phyloP scores from a whole-genome alignment of 2,888 invertebrate species.

The Notodonta dromedarius region DNA sequence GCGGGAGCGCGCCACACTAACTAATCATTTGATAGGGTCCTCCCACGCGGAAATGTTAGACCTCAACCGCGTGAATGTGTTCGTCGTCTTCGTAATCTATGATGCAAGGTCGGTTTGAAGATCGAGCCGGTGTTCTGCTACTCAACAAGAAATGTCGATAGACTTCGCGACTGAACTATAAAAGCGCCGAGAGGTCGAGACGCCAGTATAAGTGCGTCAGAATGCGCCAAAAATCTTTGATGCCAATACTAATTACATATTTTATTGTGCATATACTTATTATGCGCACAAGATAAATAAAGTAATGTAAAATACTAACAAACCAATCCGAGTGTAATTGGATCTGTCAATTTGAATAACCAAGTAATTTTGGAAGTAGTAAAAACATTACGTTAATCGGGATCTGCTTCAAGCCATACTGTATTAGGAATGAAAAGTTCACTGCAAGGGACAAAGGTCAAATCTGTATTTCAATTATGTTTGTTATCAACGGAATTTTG shows the following conservation, averaged over 20 bases:
- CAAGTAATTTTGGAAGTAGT: background rate
- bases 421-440: background rate
- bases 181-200: too few relatives aligned
- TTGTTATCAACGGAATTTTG: background rate
- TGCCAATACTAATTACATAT: slow-evolving; percentile 1
- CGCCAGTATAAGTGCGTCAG: too few relatives aligned
- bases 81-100: too few relatives aligned
- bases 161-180: too few relatives aligned
- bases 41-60: background rate
- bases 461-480: too few relatives aligned
- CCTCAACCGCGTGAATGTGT: too few relatives aligned
- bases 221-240: background rate
- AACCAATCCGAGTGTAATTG: background rate
- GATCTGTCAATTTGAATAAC: background rate
- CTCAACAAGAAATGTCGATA: too few relatives aligned
- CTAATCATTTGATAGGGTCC: background rate
- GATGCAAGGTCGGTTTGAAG: too few relatives aligned
- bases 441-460: background rate
- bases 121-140: too few relatives aligned
- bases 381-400: background rate
- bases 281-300: background rate
- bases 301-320: background rate
- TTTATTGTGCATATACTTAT: background rate
- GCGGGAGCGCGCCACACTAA: background rate
- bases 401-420: slow-evolving; percentile 1